A percentile compares a stretch with the other conserved stretches of the same genome.
phyloP scores from a whole-genome alignment of 2,888 invertebrate genomes.

The Artemia sp. region DNA sequence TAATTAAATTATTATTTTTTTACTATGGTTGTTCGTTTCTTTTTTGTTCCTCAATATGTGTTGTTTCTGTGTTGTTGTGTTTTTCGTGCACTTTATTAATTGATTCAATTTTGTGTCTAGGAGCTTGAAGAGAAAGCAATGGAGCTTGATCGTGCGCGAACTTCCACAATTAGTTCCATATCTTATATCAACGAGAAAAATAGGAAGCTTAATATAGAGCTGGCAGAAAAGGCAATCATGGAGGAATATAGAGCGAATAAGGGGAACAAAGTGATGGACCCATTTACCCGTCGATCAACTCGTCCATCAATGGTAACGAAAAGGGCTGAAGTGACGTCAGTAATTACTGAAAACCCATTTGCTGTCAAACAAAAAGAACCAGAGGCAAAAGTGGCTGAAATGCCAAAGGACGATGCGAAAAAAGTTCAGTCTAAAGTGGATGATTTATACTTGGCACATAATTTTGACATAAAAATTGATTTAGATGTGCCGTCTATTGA shows the following conservation, averaged over 20 bases:
- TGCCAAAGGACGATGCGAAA: conserved; percentile 23
- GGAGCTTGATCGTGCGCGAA: conserved; percentile 72
- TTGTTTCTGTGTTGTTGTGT: not conserved
- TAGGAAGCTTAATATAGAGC: conserved; percentile 72
- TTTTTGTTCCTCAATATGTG: not conserved
- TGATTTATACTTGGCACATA: conserved; percentile 52
- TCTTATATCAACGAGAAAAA: conserved; percentile 93
- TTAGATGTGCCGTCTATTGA: conserved; percentile 52
- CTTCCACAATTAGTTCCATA: conserved; percentile 80
- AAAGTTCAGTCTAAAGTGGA: conserved; percentile 32
- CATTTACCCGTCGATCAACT: conserved; percentile 73
- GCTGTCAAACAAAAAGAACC: conserved; percentile 15
- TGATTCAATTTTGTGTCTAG: conserved; percentile 12
- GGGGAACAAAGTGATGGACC: conserved; percentile 61
- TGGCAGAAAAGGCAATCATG: conserved; percentile 85
- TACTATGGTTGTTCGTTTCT: too few relatives aligned
- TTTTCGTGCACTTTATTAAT: conserved; percentile 3
- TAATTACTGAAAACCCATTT: conserved; percentile 22
- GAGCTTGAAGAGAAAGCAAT: conserved; percentile 78
- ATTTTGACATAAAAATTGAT: conserved; percentile 91
- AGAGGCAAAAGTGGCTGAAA: conserved; percentile 24
- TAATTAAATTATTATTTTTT: too few relatives aligned
- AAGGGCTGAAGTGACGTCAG: conserved; percentile 26
- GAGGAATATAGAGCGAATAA: conserved; percentile 47
- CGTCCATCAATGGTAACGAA: conserved; percentile 67